Base-by-base conservation (phyloP, 1,140 invertebrate species). In the Bombus ignitus region DNA sequence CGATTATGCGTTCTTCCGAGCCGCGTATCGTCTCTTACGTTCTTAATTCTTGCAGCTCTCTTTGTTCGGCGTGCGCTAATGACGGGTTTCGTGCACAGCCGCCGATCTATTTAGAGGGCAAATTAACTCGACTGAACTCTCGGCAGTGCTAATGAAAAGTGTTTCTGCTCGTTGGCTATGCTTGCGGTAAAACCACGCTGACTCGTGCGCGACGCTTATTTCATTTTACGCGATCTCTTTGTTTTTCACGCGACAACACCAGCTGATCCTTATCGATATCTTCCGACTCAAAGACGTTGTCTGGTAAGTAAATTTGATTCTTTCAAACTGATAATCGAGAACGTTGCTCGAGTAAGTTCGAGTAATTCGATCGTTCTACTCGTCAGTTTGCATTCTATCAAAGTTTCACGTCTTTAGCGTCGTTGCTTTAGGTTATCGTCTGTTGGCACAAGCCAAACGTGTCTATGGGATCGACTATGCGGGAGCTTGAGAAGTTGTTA, bases 31-130 rank as follows among this genome's bases (percentile, higher is more conserved):
- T 80, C 47, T 78, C 65, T 82, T 71, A 39, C n/a, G 32, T 86
- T 86, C 76, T 83, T 83, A 76, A 89, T 83, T 81, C 78, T 53
- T 42, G 32, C 73, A 70, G 87, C 75, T 78, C 68, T 89, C 88
- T 89, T 89, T 75, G 85, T 89, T 89, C 85, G 85, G 65, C 74
- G 62, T 28, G 57, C 87, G 80, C 81, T 90, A 90, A 90, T 90
- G 85, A 89, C 70, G 77, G 85, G 77, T 87, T 90, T 74, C 81
- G 85, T 59, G 73, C 77, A 71, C 85, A 87, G 73, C 44, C 88
- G 57, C 62, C 88, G 88, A 90, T 90, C 89, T 89, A 90, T 90
- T 90, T 89, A 90, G 81, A 89, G 85, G 89, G 75, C 73, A 85
- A 75, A 89, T 89, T 87, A 89, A 87, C 88, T 89, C 87, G 59